Evolutionary conservation across 2,797 vertebrate genomes (phyloP).

Genomic region (Aulostomus chinensis): DNA sequence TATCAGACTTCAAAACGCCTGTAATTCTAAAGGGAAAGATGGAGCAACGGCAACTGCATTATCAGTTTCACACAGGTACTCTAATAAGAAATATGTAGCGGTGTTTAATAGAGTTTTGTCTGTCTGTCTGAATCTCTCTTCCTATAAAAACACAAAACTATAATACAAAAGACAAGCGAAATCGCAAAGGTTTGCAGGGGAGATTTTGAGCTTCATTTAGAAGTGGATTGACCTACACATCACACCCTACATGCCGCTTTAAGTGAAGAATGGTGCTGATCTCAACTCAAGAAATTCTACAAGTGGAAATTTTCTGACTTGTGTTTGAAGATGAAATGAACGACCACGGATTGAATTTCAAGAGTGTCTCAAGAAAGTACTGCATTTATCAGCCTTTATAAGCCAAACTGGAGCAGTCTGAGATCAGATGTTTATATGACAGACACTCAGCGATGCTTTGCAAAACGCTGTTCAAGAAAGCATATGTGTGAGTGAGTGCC

Average conservation of each 20-base stretch:
- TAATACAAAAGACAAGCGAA: neutral
- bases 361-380: neutral
- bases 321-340: neutral
- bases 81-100: no score
- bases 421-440: neutral
- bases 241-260: neutral
- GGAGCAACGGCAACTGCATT: no score
- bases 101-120: no score
- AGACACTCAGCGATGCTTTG: neutral
- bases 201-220: neutral
- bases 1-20: no score
- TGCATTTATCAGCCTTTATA: neutral
- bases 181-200: neutral
- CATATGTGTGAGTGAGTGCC: neutral
- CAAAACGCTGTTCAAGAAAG: neutral
- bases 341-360: neutral
- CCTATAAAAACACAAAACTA: no score
- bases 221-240: neutral
- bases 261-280: neutral
- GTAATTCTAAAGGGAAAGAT: no score
- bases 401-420: slow-evolving; percentile 1
- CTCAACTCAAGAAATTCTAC: neutral
- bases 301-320: neutral
- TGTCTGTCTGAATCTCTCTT: no score
- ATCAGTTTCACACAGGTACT: no score